A percentile compares a stretch with the other conserved stretches of the same genome.
Conservation (phyloP, 1,140 invertebrate species). For the Lucilia sericata region DNA sequence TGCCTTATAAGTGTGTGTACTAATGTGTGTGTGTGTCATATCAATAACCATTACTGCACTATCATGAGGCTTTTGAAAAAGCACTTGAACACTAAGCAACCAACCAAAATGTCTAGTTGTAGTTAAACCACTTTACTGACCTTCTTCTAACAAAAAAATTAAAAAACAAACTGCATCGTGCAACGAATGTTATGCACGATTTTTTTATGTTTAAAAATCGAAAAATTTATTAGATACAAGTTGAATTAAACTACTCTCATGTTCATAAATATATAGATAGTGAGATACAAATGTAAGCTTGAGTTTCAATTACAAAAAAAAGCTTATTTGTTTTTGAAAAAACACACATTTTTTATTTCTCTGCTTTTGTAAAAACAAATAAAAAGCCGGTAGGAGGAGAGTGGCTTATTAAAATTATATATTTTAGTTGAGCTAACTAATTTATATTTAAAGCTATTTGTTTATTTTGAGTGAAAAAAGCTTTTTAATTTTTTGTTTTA, state of each 20-base stretch:
- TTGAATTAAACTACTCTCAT: neutral
- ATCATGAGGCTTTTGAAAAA: neutral
- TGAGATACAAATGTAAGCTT: neutral
- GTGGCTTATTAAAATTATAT: no score
- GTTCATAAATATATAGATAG: neutral
- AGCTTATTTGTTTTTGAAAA: neutral
- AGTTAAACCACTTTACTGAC: conserved; percentile 23
- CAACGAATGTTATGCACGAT: neutral
- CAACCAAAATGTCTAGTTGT: neutral
- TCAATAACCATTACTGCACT: neutral
- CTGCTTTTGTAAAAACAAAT: neutral
- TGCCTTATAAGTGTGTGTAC: neutral
- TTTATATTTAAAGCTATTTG: no score
- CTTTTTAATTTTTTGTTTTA: no score
- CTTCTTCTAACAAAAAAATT: neutral
- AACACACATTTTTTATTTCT: neutral
- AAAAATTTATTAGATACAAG: no score
- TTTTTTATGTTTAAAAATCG: neutral
- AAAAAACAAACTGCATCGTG: conserved; percentile 12
- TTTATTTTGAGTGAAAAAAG: no score
- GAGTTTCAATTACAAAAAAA: neutral
- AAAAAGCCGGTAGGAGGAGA: conserved; percentile 1
- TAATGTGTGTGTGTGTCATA: neutral
- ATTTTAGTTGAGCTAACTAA: no score
- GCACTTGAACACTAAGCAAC: neutral